Conservation (phyloP, 1,140 invertebrate species). For the Apis cerana region DNA sequence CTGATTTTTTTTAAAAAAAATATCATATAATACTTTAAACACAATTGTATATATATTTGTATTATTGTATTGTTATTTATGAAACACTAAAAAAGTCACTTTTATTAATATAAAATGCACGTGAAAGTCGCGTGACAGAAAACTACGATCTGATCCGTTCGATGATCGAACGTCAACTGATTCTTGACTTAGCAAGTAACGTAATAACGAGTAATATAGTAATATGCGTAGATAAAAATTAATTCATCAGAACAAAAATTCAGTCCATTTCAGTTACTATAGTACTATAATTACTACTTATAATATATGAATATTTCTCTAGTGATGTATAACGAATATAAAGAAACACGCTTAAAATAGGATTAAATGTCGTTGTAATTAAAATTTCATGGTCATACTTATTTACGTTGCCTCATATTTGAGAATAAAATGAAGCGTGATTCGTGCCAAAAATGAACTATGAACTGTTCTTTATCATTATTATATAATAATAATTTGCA, state of each 20-base stretch:
- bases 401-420: slow-evolving; percentile 20
- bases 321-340: background rate
- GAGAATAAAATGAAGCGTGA: slow-evolving; percentile 6
- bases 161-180: slow-evolving; percentile 67
- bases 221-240: slow-evolving; percentile 57
- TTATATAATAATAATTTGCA: slow-evolving; percentile 13
- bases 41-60: background rate
- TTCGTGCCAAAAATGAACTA: slow-evolving; percentile 19
- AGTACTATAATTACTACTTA: too few relatives aligned
- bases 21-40: background rate
- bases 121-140: slow-evolving; percentile 14
- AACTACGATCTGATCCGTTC: slow-evolving; percentile 38
- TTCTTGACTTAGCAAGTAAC: slow-evolving; percentile 47
- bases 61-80: too few relatives aligned
- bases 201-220: slow-evolving; percentile 59
- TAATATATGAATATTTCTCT: background rate
- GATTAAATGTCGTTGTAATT: background rate
- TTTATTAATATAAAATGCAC: background rate
- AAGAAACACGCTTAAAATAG: slow-evolving; percentile 19
- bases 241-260: slow-evolving; percentile 56
- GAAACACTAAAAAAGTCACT: background rate
- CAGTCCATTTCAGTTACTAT: background rate
- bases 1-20: background rate
- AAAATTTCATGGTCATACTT: slow-evolving; percentile 6
- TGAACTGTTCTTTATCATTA: slow-evolving; percentile 18